Evolutionary conservation across 2,888 invertebrate genomes (phyloP), one percentile per base, ranked within the genome.

Genomic region (Torymus texanus): DNA sequence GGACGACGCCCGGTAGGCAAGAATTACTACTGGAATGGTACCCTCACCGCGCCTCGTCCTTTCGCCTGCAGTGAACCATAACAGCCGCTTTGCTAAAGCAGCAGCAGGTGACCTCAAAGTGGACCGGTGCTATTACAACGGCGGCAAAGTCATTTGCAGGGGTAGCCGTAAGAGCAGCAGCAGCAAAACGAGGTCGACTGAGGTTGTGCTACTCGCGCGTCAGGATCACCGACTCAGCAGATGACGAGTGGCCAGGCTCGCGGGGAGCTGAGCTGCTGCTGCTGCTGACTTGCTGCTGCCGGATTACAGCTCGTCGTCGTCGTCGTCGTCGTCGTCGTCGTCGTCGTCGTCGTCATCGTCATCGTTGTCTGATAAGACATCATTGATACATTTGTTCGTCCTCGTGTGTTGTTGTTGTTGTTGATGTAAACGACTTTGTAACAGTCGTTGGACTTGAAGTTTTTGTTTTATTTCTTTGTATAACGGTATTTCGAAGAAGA

Each of bases 191-290:
- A 73, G 29, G 59, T 16, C n/a, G 12, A 18, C 55, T 14, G 29
- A 63, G 72, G 59, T 41, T 8, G 41, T 59, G n/a, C 21, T 70
- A 16, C 58, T 75, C n/a, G 8, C 53, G n/a, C 84, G 85, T 24
- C 85, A 86, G 80, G 87, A 87, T 84, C 84, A 85, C 82, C 83
- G 83, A 59, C 82, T 85, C 76, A 62, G 62, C 63, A 88, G 88
- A 88, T 88, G 88, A 88, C 88, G 85, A 88, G 88, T 85, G 84
- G 86, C 87, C 82, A 78, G 81, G 83, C 87, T 87, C 85, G 87
- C 88, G 83, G 85, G 66, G 72, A 76, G 76, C 76, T 66, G 85
- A 87, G 85, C 87, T 85, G 84, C 85, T 58, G 68, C 21, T 21
- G 21, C 21, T 21, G 21, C 21, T 85, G 84, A 86, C 86, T 86